Evolutionary conservation across 37 sponge, comb jelly and placozoan genomes (phyloP), one percentile per base, ranked within the genome.

Genomic region (Crambe crambe): DNA sequence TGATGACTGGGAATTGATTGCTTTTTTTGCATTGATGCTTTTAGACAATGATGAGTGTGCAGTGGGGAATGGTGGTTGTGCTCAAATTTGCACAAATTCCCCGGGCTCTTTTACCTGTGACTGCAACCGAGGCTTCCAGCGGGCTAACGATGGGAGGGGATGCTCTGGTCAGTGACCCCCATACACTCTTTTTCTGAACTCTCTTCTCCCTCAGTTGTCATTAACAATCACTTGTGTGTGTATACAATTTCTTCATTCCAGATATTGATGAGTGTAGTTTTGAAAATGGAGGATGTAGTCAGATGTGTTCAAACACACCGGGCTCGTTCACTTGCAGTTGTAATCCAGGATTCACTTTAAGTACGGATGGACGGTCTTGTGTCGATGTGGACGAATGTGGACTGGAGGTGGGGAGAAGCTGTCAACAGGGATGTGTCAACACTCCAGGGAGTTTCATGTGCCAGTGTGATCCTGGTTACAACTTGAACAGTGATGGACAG

Each of bases 21-120:
- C n/a, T 62, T 18, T 8, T 29, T 62, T 8, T 62, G 64, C 64
- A 31, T 26, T 65, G 66, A 31, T 20, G 12, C 68, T 29, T 58
- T 2, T 67, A 84, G 85, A 84, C 56, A 76, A 76, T 41, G 41
- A 84, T 77, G 85, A 84, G 51, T 84, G 85, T 84, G 4, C n/a
- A 32, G 68, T 58, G 36, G 73, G 68, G 30, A 86, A 86, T 80
- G 87, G 87, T 22, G 87, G 87, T 0, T 86, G 87, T 74, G 2
- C 72, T 30, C 60, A 74, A 0, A 29, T 26, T 15, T 86, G 87
- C 68, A 44, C 57, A 23, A 74, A 86, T 30, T 68, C 5, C 42
- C 15, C 18, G 25, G 80, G 80, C 40, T 77, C 79, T 29, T 82
- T 69, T 37, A 9, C 6, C 6, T 88, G 88, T 58, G 36, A 31